A percentile compares a stretch with the other conserved stretches of the same genome.
phyloP scores from a whole-genome alignment of 2,888 invertebrate genomes.

The Hyposoter didymator region DNA sequence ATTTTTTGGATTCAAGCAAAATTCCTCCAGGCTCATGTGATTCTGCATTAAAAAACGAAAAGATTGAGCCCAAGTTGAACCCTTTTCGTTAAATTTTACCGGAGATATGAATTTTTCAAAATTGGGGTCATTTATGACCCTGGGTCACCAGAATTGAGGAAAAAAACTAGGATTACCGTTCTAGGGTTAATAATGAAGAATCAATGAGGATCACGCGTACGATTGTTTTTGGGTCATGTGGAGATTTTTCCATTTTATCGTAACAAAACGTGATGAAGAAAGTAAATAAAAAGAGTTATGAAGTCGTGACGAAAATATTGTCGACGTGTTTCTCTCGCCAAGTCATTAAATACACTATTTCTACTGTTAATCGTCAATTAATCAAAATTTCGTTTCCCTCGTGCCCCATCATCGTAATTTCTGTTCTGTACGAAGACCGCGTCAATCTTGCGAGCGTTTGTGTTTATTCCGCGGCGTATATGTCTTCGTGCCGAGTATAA shows the following conservation, averaged over 20 bases:
- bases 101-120: too few relatives aligned
- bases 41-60: too few relatives aligned
- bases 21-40: too few relatives aligned
- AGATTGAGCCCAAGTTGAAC: too few relatives aligned
- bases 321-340: neutral
- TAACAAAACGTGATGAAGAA: neutral
- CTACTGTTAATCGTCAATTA: slow-evolving; percentile 47
- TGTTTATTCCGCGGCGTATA: neutral
- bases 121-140: too few relatives aligned
- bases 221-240: neutral
- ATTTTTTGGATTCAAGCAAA: too few relatives aligned
- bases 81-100: too few relatives aligned
- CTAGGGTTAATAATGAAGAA: neutral
- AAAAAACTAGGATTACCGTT: too few relatives aligned
- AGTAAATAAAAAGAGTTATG: neutral
- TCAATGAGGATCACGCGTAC: too few relatives aligned
- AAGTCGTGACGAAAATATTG: slow-evolving; percentile 15
- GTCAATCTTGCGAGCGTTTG: slow-evolving; percentile 11
- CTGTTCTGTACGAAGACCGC: slow-evolving; percentile 1
- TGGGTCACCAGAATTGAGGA: too few relatives aligned
- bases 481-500: slow-evolving; percentile 1
- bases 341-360: slow-evolving; percentile 16
- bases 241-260: neutral
- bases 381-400: slow-evolving; percentile 54
- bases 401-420: neutral